Evolutionary conservation across 1,140 invertebrate species (phyloP).

Genomic region (Notospermus geniculatus): DNA sequence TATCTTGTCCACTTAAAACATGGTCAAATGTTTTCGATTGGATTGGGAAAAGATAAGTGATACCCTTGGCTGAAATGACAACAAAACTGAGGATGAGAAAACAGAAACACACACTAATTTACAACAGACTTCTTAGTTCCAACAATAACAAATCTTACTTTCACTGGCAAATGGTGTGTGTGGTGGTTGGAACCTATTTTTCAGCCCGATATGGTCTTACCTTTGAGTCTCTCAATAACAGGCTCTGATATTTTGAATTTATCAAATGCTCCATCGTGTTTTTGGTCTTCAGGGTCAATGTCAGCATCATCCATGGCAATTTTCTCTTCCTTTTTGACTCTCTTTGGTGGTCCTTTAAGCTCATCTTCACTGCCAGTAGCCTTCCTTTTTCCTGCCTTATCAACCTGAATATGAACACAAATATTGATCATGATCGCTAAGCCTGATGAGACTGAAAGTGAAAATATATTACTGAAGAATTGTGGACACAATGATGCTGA

Average conservation of each 20-base stretch:
- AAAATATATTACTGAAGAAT: no score
- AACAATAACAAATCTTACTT: no score
- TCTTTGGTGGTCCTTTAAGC: constrained; percentile 5
- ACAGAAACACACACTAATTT: no score
- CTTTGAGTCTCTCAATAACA: constrained; percentile 31
- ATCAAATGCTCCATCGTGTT: constrained; percentile 28
- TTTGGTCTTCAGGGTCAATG: constrained; percentile 23
- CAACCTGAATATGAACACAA: no score
- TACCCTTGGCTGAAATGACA: constrained; percentile 40
- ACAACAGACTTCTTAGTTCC: no score
- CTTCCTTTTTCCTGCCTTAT: background rate
- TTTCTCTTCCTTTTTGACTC: background rate
- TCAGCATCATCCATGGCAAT: background rate
- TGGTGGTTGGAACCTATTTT: no score
- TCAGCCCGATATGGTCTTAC: constrained; percentile 18
- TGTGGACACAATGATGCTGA: no score
- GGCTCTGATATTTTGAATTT: constrained; percentile 36
- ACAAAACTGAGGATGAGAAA: no score
- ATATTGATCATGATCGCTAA: no score
- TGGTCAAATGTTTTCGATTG: constrained; percentile 46
- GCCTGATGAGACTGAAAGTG: no score
- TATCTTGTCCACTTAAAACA: constrained; percentile 44
- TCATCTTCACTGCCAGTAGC: background rate
- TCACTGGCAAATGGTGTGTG: no score
- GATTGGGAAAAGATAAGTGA: constrained; percentile 49